Evolutionary conservation across 2,888 invertebrate species (phyloP).

Genomic region (Cephus runcator): DNA sequence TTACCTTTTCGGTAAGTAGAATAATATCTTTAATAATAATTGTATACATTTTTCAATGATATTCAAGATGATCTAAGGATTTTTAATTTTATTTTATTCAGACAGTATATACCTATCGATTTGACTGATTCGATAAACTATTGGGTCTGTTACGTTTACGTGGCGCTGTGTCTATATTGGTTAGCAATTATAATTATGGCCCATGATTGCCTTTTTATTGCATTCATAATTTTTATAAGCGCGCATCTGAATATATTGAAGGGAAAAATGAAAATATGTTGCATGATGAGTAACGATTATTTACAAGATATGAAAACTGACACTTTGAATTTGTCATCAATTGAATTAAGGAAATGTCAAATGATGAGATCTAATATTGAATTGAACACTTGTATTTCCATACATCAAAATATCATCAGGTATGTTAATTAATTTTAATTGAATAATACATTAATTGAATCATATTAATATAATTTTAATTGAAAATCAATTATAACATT

Average conservation of each 20-base stretch:
- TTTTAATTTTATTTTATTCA: no score
- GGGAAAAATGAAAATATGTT: constrained; percentile 17
- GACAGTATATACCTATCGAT: no score
- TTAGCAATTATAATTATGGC: no score
- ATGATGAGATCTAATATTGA: constrained; percentile 6
- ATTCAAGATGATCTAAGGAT: no score
- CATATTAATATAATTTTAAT: not conserved
- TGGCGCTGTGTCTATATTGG: no score
- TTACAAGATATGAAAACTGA: constrained; percentile 18
- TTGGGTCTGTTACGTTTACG: no score
- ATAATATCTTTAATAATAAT: no score
- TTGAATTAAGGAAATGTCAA: no score
- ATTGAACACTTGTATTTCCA: constrained; percentile 25
- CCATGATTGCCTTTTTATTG: constrained; percentile 28
- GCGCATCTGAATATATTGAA: constrained; percentile 30
- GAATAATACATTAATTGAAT: no score
- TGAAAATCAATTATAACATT: not conserved
- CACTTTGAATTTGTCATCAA: not conserved
- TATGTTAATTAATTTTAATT: constrained; percentile 2
- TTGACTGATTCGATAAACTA: no score
- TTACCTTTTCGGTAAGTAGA: no score
- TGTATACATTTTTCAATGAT: no score
- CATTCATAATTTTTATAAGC: constrained; percentile 24
- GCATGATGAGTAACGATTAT: constrained; percentile 8
- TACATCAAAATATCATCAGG: constrained; percentile 28